A percentile compares a stretch with the other conserved stretches of the same genome.
phyloP scores from a whole-genome alignment of 2,113 vertebrate genomes.

The Ageneiosus marmoratus region DNA sequence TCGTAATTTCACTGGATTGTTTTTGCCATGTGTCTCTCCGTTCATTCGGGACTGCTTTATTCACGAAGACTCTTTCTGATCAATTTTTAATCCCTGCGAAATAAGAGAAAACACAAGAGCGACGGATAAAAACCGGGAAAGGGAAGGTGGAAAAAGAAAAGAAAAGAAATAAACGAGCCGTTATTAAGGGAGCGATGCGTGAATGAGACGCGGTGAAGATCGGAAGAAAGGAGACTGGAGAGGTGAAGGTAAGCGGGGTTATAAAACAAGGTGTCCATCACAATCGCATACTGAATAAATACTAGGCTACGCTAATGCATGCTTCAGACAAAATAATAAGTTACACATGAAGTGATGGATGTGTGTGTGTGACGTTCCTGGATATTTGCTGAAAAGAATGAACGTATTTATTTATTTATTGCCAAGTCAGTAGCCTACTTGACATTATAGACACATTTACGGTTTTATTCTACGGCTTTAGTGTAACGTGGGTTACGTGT shows the following conservation, averaged over 20 bases:
- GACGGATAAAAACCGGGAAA: constrained; percentile 63
- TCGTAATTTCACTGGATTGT: neutral
- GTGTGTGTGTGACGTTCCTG: neutral
- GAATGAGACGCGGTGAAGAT: constrained; percentile 71
- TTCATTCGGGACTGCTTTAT: constrained; percentile 47
- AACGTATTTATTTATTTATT: neutral
- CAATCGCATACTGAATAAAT: neutral
- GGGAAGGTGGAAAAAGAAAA: constrained; percentile 47
- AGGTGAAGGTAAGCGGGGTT: constrained; percentile 66
- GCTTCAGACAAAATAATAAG: neutral
- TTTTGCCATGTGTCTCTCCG: neutral
- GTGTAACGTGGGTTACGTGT: neutral
- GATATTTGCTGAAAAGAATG: neutral
- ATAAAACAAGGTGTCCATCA: constrained; percentile 20
- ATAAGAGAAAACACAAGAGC: constrained; percentile 62
- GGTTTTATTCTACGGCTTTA: neutral
- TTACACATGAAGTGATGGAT: neutral
- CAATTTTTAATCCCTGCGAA: constrained; percentile 72
- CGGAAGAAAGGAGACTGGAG: constrained; percentile 67
- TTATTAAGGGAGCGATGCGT: constrained; percentile 52
- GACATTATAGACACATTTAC: neutral
- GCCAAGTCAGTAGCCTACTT: neutral
- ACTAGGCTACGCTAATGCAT: neutral
- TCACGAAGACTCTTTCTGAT: constrained; percentile 60
- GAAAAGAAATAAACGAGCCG: neutral